Base-by-base conservation (phyloP, 2,888 invertebrate genomes). In the Macrophya annulata region DNA sequence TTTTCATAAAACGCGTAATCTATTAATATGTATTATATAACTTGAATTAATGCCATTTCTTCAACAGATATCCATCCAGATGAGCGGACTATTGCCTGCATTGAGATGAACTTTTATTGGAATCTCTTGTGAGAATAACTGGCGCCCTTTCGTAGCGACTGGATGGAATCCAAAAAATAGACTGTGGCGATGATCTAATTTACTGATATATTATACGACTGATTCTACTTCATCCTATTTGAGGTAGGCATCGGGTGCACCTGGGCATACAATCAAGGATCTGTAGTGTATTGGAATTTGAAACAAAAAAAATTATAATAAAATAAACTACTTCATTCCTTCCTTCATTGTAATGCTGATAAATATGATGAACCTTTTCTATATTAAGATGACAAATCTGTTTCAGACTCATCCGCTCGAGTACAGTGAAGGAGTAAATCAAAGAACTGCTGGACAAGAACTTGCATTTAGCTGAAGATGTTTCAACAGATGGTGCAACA, bases 61-160 rank as follows among this genome's bases (percentile, higher is more conserved):
- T 62, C 12, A 81, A 62, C 62, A 62, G 81, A 81, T 59, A 62
- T 37, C 62, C 43, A 21, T 5, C 62, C 40, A 17, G 81, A 59
- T 81, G 81, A 81, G 62, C 81, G 43, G 81, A 40, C 40, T 81
- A 48, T 76, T 59, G 12, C 62, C 62, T 62, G 37, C 43, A 62
- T 81, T 81, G 81, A 81, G 43, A 81, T 81, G 81, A 81, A 59
- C 81, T 81, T 21, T 40, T 43, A 43, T 62, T 21, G 37, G 37
- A 25, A 77, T 77, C 51, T 43, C 25, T 37, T 51, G 48, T 8
- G 55, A 37, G 77, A 81, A 62, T 62, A 62, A 62, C 21, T 40
- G 21, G 0, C 21, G 5, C 40, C 59, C 10, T 12, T 12, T n/a
- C 8, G n/a, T 6, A n/a, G 31, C n/a, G 31, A 77, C 55, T 51